Evolutionary conservation across 1,140 invertebrate species (phyloP).

Genomic region (Cephus cinctus): DNA sequence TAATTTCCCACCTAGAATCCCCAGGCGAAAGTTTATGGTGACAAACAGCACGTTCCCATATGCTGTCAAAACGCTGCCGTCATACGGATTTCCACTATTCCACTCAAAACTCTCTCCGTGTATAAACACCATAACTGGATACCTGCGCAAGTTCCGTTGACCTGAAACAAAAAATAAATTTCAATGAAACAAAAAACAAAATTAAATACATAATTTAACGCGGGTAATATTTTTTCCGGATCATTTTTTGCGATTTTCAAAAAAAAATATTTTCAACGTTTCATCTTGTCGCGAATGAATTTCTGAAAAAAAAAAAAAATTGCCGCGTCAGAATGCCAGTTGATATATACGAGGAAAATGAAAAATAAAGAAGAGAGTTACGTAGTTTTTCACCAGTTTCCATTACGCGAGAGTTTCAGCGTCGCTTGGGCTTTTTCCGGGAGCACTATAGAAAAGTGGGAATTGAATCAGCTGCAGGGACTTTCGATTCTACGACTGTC

Average conservation of each 20-base stretch:
- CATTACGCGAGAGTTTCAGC: neutral
- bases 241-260: no score
- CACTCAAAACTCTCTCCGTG: conserved; percentile 92
- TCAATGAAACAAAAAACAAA: no score
- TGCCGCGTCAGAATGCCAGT: neutral
- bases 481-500: no score
- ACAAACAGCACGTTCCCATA: conserved; percentile 91
- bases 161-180: conserved; percentile 45
- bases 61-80: conserved; percentile 82
- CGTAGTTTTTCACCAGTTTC: no score
- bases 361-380: no score
- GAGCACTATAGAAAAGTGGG: no score
- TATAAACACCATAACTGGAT: conserved; percentile 85
- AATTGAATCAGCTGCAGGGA: no score
- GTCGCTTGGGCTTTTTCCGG: neutral
- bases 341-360: neutral
- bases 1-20: conserved; percentile 92
- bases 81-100: conserved; percentile 90
- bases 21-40: conserved; percentile 90
- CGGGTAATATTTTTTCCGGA: neutral
- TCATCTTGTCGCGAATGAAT: neutral
- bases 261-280: no score
- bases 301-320: neutral
- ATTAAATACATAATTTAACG: no score
- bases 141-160: conserved; percentile 53